phyloP scores from a whole-genome alignment of 2,888 invertebrate species.

The Synanthedon myopaeformis region DNA sequence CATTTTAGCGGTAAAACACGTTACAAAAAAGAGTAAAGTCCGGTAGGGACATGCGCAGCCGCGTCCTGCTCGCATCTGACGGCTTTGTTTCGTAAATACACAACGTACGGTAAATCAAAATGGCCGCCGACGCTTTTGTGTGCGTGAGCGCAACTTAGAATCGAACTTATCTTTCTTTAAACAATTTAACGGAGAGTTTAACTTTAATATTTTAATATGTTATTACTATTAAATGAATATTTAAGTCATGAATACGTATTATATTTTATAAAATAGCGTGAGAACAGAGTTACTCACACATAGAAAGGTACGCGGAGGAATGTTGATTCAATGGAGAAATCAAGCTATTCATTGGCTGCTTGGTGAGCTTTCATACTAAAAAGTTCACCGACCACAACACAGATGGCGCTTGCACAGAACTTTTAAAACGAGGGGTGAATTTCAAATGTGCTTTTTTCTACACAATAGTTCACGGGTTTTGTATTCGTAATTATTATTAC shows the following conservation, averaged over 20 bases:
- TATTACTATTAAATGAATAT: constrained; percentile 17
- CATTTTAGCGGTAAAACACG: constrained; percentile 69
- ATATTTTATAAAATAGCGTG: constrained; percentile 32
- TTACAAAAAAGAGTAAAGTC: constrained; percentile 47
- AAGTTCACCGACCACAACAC: constrained; percentile 25
- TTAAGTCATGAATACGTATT: constrained; percentile 33
- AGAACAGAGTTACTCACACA: constrained; percentile 58
- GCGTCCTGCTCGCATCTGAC: constrained; percentile 70
- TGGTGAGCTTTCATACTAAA: constrained; percentile 51
- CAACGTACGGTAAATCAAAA: constrained; percentile 68
- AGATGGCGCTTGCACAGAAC: constrained; percentile 41
- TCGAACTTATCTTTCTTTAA: constrained; percentile 16
- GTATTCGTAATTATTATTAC: background rate
- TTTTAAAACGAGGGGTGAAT: constrained; percentile 23
- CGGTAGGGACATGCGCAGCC: constrained; percentile 65
- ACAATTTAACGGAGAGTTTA: constrained; percentile 1
- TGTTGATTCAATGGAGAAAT: constrained; percentile 70
- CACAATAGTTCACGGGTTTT: background rate
- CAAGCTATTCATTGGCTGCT: constrained; percentile 53
- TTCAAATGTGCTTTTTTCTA: constrained; percentile 13
- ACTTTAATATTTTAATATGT: constrained; percentile 8
- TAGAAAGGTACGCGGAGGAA: constrained; percentile 60
- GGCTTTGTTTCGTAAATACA: constrained; percentile 69
- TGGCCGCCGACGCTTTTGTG: constrained; percentile 53
- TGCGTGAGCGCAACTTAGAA: constrained; percentile 54